Evolutionary conservation across 2,113 vertebrate species (phyloP).

Genomic region (Lycaon pictus): DNA sequence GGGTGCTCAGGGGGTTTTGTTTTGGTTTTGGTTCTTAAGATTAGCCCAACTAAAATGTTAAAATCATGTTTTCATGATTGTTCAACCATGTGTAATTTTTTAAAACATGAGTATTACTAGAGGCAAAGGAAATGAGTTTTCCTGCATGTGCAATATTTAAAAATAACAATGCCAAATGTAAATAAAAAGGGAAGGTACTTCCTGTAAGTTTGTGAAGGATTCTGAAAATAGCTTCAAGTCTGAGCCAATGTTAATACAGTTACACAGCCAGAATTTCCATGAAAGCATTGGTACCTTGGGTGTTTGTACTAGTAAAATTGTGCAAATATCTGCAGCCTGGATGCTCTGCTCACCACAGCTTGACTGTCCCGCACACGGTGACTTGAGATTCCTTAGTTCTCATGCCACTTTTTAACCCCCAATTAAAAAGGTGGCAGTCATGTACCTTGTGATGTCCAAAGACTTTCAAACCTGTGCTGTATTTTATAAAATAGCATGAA

Average conservation of each 20-base stretch:
- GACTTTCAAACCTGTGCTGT: conserved; percentile 50
- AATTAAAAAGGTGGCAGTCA: conserved; percentile 28
- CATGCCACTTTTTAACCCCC: neutral
- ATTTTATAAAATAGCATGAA: conserved; percentile 68
- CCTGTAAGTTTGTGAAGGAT: conserved; percentile 82
- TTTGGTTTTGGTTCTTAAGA: conserved; percentile 53
- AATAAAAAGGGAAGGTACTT: conserved; percentile 84
- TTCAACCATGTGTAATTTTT: neutral
- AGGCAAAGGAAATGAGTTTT: conserved; percentile 2
- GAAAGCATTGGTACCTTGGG: conserved; percentile 81
- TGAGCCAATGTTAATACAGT: conserved; percentile 84
- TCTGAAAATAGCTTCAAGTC: conserved; percentile 84
- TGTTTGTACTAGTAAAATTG: conserved; percentile 83
- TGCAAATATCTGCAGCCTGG: conserved; percentile 80
- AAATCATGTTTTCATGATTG: neutral
- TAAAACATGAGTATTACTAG: conserved; percentile 41
- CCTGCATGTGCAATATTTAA: conserved; percentile 71
- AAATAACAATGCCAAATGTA: conserved; percentile 78
- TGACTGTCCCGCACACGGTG: conserved; percentile 49
- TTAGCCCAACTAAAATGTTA: conserved; percentile 36
- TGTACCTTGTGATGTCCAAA: conserved; percentile 34
- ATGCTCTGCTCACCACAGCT: conserved; percentile 65
- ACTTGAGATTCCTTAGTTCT: neutral
- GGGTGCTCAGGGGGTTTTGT: neutral
- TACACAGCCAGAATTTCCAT: conserved; percentile 83